Percentiles rank a stretch among this genome's conserved stretches.
phyloP scores from a whole-genome alignment of 2,113 vertebrate species.

The Stegastes partitus region DNA sequence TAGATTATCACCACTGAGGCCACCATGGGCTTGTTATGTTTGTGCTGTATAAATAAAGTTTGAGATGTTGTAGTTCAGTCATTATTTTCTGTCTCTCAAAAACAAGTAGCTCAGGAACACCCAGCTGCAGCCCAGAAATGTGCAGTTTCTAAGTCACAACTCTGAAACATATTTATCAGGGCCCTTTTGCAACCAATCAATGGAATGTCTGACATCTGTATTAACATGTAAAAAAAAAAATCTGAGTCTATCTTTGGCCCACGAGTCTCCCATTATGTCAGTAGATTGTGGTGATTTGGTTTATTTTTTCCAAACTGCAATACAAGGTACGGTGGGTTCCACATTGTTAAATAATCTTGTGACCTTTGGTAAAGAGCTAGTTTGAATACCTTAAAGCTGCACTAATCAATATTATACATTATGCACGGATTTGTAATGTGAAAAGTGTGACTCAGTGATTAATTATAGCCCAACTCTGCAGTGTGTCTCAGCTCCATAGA shows the following conservation, averaged over 20 bases:
- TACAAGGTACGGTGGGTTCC: too few species aligned
- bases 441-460: too few species aligned
- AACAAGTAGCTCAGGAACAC: not conserved
- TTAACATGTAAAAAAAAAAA: not conserved
- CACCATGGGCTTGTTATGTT: slow-evolving; percentile 63
- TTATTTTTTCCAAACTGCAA: not conserved
- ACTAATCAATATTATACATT: too few species aligned
- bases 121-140: not conserved
- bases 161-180: not conserved
- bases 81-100: slow-evolving; percentile 53
- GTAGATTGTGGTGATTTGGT: not conserved
- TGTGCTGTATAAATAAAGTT: slow-evolving; percentile 58
- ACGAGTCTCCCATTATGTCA: too few species aligned
- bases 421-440: too few species aligned
- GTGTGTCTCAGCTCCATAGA: too few species aligned
- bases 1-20: slow-evolving; percentile 66
- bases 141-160: not conserved
- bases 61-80: slow-evolving; percentile 29
- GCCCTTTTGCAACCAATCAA: not conserved
- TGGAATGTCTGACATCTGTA: not conserved
- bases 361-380: too few species aligned
- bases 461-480: too few species aligned
- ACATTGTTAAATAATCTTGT: too few species aligned
- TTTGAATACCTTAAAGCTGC: too few species aligned
- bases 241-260: too few species aligned